Base-by-base conservation (phyloP, 2,797 vertebrate species). In the Sus cebifrons region DNA sequence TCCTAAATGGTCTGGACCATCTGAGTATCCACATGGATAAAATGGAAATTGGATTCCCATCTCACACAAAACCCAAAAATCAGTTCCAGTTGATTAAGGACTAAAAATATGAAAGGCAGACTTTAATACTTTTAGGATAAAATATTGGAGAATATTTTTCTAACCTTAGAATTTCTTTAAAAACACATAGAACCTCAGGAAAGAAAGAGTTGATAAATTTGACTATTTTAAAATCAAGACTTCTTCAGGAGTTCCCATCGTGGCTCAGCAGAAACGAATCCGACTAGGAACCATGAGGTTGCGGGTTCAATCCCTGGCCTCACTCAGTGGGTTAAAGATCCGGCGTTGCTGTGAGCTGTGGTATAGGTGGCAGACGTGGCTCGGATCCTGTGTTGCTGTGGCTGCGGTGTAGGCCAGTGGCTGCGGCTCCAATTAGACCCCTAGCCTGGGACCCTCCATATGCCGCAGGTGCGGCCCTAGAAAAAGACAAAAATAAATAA, bases 71-170 rank as follows among this genome's bases (percentile, higher is more conserved):
- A 27, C 13, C 17, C 21, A 89, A 82, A 64, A 70, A 36, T 82
- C 67, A 71, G 70, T 93, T 93, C 67, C 54, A 82, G 23, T 89
- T 82, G 58, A 67, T 58, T 92, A 81, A 70, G 58, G 79, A 44
- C 60, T 60, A 60, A 65, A 86, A 21, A 73, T 67, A 25, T 60
- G 25, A 91, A 93, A 89, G 74, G 49, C 68, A 88, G 64, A 65
- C 25, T 64, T 82, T 27, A 65, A 71, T 90, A 77, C 14, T 54
- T 81, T 89, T 68, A 58, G 52, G 52, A 64, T 21, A 89, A 86
- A 92, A 81, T 89, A 32, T 60, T 15, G 49, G 20, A 85, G 21
- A 86, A n/a, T 70, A 58, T 81, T 13, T 65, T 91, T 90, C 32
- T 68, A 75, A 49, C 44, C 44, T 49, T 49, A 85, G 16, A 60